Conservation (phyloP, 2,113 vertebrate species). For the Chamaea fasciata region DNA sequence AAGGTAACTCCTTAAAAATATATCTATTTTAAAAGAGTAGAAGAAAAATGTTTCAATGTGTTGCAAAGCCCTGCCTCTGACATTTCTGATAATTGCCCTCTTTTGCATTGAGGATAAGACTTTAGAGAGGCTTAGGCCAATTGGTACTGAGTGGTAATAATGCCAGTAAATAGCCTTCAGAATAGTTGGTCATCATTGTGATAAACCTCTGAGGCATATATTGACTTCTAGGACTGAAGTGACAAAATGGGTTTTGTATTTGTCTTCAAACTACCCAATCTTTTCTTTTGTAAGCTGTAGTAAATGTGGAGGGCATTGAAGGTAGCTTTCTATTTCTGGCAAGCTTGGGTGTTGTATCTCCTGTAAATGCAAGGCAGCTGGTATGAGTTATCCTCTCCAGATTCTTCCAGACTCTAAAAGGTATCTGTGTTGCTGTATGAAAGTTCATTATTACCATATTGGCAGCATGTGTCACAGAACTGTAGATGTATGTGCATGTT, state of each 20-base stretch:
- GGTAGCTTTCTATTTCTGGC: neutral
- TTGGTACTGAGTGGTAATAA: neutral
- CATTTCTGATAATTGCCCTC: neutral
- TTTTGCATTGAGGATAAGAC: neutral
- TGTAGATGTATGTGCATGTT: neutral
- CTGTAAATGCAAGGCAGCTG: neutral
- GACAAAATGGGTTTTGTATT: neutral
- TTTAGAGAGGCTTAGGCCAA: neutral
- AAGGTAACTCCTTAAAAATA: neutral
- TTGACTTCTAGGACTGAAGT: neutral
- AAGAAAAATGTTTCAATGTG: neutral
- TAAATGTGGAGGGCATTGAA: neutral
- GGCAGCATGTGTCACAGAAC: neutral
- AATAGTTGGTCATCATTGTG: neutral
- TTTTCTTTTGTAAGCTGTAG: neutral
- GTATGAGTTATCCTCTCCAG: neutral
- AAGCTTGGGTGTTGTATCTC: neutral
- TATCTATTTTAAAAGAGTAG: neutral
- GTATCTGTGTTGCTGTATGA: neutral
- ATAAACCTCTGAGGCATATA: neutral
- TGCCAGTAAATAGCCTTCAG: neutral
- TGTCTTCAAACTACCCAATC: neutral
- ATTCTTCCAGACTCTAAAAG: neutral
- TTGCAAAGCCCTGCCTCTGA: neutral
- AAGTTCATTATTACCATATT: neutral